Conservation (phyloP, 2,888 invertebrate genomes). For the Alloscopus bannaensis region DNA sequence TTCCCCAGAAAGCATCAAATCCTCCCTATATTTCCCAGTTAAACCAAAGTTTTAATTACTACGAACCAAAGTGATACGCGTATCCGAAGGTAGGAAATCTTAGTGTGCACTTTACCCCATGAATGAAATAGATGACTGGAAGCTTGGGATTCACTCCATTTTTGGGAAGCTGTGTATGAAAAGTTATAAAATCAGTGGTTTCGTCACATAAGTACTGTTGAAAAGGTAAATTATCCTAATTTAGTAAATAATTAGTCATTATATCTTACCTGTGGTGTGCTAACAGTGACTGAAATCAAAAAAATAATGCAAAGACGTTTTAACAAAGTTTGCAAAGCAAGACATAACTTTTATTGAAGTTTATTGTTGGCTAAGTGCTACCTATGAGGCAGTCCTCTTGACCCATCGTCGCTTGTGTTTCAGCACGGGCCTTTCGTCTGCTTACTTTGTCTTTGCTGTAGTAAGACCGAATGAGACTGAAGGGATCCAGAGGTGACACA, state of each 20-base stretch:
- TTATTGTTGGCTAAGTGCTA: too few species aligned
- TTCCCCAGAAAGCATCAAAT: constrained; percentile 59
- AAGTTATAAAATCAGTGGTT: too few species aligned
- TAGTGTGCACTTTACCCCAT: constrained; percentile 48
- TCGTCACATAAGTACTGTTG: too few species aligned
- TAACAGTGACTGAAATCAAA: constrained; percentile 27
- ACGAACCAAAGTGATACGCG: too few species aligned
- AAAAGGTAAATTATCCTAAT: too few species aligned
- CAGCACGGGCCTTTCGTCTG: not conserved
- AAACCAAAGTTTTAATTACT: not conserved
- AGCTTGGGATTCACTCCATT: constrained; percentile 21
- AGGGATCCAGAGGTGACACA: constrained; percentile 5
- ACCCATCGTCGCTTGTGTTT: not conserved
- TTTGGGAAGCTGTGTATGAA: constrained; percentile 37
- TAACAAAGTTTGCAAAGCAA: too few species aligned
- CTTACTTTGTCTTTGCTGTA: constrained; percentile 28
- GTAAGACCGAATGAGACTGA: constrained; percentile 23
- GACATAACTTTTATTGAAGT: too few species aligned
- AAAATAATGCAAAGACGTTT: too few species aligned
- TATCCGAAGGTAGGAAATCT: too few species aligned
- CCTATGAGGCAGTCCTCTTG: constrained; percentile 34
- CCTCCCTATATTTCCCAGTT: constrained; percentile 53
- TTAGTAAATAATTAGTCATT: not conserved
- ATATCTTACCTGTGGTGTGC: constrained; percentile 29
- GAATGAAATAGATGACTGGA: constrained; percentile 63